These are phyloP conservation scores for Pipistrellus kuhlii DNA, from an alignment of 2,797 vertebrate species.

Conservation along the genomic window DNA sequence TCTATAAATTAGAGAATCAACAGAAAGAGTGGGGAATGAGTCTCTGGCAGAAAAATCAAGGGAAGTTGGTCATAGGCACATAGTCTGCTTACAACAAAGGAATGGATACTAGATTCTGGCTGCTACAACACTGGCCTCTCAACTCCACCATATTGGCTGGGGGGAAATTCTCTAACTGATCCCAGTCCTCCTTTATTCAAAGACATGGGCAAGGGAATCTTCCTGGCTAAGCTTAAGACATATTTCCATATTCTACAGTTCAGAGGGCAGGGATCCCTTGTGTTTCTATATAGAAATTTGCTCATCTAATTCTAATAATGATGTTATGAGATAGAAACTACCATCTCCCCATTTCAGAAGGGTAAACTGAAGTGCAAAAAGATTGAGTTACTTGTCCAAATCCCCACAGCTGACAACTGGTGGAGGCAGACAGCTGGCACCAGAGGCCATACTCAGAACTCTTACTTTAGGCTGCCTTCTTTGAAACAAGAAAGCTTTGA, in stretches of 20 bases:
- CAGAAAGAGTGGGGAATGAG: neutral
- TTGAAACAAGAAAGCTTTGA: neutral
- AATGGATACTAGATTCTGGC: neutral
- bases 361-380: neutral
- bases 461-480: neutral
- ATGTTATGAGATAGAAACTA: neutral
- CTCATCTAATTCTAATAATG: neutral
- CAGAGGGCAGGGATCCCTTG: neutral
- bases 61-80: neutral
- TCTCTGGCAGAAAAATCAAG: neutral
- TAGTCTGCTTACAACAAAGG: neutral
- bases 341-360: neutral
- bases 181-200: neutral
- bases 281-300: neutral
- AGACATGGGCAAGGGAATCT: neutral
- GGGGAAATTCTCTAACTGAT: neutral
- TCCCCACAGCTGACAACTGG: neutral
- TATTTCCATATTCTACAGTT: neutral
- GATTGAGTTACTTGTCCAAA: neutral
- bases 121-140: neutral
- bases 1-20: neutral
- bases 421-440: neutral
- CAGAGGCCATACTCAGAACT: neutral
- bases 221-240: neutral
- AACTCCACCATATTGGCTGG: neutral